phyloP scores from a whole-genome alignment of 2,797 vertebrate species.

The Hydrolagus colliei region DNA sequence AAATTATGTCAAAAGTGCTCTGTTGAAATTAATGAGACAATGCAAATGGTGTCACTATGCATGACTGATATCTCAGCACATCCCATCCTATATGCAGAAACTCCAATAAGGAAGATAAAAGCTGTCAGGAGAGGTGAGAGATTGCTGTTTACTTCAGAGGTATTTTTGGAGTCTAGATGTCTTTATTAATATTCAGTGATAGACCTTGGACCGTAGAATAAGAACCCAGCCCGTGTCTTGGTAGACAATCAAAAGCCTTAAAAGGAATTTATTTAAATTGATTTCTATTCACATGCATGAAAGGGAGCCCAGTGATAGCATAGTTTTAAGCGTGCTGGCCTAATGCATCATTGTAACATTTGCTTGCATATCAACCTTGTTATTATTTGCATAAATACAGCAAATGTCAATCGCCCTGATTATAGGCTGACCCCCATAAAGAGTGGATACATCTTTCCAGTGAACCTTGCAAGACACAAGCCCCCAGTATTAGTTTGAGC shows the following conservation, averaged over 20 bases:
- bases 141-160: background rate
- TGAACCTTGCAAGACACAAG: background rate
- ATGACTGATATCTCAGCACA: background rate
- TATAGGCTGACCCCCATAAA: too few species aligned
- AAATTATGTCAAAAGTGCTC: background rate
- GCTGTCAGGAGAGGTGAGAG: background rate
- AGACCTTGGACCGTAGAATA: background rate
- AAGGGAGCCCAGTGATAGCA: background rate
- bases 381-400: background rate
- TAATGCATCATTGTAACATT: background rate
- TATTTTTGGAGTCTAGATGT: background rate
- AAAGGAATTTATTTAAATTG: background rate
- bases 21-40: background rate
- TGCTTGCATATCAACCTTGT: background rate
- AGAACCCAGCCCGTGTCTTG: background rate
- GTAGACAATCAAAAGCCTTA: background rate
- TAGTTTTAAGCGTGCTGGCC: background rate
- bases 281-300: background rate
- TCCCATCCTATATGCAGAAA: background rate
- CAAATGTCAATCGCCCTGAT: background rate
- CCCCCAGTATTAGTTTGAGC: background rate
- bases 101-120: background rate
- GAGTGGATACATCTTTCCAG: background rate
- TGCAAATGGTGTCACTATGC: background rate
- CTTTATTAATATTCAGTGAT: background rate